These are phyloP conservation scores for Corythornis madagascariensis DNA, from an alignment of 2,113 vertebrate species.

Conservation along the genomic window DNA sequence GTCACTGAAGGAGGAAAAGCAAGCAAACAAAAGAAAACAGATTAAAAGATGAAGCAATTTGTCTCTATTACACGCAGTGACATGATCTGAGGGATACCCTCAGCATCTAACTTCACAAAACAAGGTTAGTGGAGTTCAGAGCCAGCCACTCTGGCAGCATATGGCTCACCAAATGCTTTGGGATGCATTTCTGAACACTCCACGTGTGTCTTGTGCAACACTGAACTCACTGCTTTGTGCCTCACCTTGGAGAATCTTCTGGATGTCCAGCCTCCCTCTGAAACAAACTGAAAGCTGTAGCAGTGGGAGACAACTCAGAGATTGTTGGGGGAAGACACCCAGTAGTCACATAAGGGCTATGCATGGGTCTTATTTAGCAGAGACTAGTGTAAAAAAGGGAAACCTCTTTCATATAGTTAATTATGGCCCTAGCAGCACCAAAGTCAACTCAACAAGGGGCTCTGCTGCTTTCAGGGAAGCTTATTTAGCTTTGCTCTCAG, in stretches of 20 bases:
- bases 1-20: neutral
- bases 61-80: slow-evolving; percentile 6
- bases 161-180: neutral
- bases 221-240: neutral
- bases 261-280: rapidly evolving
- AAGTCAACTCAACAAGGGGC: neutral
- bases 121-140: neutral
- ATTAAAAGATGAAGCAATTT: slow-evolving; percentile 2
- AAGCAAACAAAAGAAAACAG: neutral
- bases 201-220: rapidly evolving
- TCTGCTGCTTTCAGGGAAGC: neutral
- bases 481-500: neutral
- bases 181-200: neutral
- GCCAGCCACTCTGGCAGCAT: neutral
- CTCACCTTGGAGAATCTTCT: neutral
- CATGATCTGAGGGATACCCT: neutral
- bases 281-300: neutral
- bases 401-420: neutral
- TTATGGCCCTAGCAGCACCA: neutral
- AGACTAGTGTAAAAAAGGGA: neutral
- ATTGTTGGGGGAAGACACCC: rapidly evolving
- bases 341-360: neutral
- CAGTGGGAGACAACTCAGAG: neutral
- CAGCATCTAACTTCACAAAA: neutral
- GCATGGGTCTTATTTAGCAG: neutral